Base-by-base conservation (phyloP, 2,888 invertebrate species). In the Meliscaeva auricollis region DNA sequence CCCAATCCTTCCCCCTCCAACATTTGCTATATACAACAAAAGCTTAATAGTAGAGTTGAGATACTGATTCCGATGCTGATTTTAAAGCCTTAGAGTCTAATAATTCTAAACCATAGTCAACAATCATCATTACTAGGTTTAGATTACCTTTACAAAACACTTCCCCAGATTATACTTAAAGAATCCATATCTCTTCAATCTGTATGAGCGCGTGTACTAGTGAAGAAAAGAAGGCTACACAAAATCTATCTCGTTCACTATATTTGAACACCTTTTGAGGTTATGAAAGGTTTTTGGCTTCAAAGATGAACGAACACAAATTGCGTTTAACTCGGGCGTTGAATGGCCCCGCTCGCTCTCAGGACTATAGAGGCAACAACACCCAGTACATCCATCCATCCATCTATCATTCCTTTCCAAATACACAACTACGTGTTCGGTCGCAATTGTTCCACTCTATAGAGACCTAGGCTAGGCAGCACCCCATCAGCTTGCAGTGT, bases 281-380 rank as follows among this genome's bases (percentile, higher is more conserved):
- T 83, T 83, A 83, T 83, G 78, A 83, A 73, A 78, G 77, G 73
- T 78, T 77, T n/a, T 64, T 13, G 62, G 68, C 77, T 69, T 78
- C 32, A 26, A 30, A 64, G 15, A 68, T 58, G 50, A 69, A 58
- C 35, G 58, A 82, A 73, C 69, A 73, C 73, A 83, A 83, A 73
- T 83, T 83, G 77, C 82, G 69, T 75, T 80, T 74, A 80, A 80
- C 74, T 62, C 54, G 38, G 44, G 22, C 73, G 73, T 48, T 74
- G 79, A 79, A 73, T 74, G 54, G 68, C 30, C 17, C 11, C 32
- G 9, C 41, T 58, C 17, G 15, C 32, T n/a, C 41, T 58, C 60
- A 41, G 41, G 30, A 32, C 30, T 41, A n/a, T n/a, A n/a, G n/a
- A 41, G 9, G 6, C 52, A 52, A 22, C 26, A 54, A 5, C n/a